These are phyloP conservation scores for Salarias fasciatus DNA, from an alignment of 2,797 vertebrate genomes.

Conservation along the genomic window DNA sequence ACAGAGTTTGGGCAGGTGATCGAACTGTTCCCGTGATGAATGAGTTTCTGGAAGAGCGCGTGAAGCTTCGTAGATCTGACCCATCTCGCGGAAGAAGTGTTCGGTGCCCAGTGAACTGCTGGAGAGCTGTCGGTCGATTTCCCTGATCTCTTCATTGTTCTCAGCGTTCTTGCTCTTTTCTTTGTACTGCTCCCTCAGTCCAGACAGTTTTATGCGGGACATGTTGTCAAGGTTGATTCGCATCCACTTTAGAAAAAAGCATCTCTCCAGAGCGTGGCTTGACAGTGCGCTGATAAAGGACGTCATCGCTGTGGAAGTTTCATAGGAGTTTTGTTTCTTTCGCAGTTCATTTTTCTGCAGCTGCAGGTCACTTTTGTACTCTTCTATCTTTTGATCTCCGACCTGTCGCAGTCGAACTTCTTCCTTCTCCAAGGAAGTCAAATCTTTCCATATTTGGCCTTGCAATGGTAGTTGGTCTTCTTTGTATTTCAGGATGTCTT, in stretches of 20 bases:
- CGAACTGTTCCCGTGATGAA: constrained; percentile 61
- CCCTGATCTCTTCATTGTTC: constrained; percentile 61
- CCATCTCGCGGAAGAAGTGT: constrained; percentile 86
- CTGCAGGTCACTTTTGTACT: constrained; percentile 68
- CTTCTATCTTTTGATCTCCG: constrained; percentile 59
- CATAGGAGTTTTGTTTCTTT: constrained; percentile 58
- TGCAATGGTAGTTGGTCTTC: constrained; percentile 78
- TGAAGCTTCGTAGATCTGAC: constrained; percentile 85
- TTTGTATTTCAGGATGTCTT: constrained; percentile 59
- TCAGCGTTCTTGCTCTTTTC: constrained; percentile 52
- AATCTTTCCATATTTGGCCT: constrained; percentile 76
- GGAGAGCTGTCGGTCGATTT: constrained; percentile 72
- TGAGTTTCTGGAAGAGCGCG: constrained; percentile 53
- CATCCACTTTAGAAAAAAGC: constrained; percentile 86
- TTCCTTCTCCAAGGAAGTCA: constrained; percentile 81
- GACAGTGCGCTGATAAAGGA: constrained; percentile 78
- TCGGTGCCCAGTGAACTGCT: constrained; percentile 82
- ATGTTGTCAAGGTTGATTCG: constrained; percentile 79
- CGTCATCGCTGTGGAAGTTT: constrained; percentile 65
- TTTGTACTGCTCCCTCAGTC: constrained; percentile 70
- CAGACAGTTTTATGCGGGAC: constrained; percentile 59
- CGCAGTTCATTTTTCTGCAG: constrained; percentile 52
- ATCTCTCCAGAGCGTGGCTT: constrained; percentile 58
- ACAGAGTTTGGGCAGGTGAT: constrained; percentile 78
- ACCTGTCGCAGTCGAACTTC: constrained; percentile 68